Conservation (phyloP, 2,797 vertebrate genomes). For the Coreius guichenoti region DNA sequence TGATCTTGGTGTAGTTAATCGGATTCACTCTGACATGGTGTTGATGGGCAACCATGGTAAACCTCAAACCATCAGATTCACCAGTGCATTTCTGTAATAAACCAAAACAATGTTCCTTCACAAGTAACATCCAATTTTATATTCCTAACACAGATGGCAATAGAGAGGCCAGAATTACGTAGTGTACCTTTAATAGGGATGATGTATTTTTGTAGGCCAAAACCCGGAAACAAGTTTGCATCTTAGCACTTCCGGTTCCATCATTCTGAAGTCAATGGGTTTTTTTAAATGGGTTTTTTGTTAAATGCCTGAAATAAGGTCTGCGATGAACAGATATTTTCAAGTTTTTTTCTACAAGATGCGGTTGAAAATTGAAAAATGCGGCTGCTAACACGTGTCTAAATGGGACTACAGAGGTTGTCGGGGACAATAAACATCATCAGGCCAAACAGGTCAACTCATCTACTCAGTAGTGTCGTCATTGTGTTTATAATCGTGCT, state of each 20-base stretch:
- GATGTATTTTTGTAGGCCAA: background rate
- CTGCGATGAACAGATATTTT: background rate
- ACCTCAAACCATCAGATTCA: background rate
- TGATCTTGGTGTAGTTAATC: background rate
- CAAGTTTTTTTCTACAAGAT: background rate
- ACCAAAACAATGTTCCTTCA: background rate
- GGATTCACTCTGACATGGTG: background rate
- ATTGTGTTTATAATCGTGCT: background rate
- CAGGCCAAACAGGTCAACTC: background rate
- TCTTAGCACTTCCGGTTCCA: background rate
- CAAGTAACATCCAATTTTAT: background rate
- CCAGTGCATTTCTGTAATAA: background rate
- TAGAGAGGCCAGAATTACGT: background rate
- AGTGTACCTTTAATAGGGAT: background rate
- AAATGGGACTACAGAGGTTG: background rate
- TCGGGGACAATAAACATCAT: background rate
- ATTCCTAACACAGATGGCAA: background rate
- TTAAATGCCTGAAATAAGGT: background rate
- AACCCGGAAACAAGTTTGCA: background rate
- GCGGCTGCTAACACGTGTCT: background rate
- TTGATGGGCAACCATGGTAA: background rate
- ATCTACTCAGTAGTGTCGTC: background rate
- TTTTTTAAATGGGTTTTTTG: background rate
- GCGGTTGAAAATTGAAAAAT: too few relatives aligned
- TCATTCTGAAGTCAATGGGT: background rate